Percentiles rank a stretch among this genome's conserved stretches.
These are phyloP conservation scores for Cotesia typhae DNA, from an alignment of 1,140 invertebrate genomes.

Conservation along the genomic window DNA sequence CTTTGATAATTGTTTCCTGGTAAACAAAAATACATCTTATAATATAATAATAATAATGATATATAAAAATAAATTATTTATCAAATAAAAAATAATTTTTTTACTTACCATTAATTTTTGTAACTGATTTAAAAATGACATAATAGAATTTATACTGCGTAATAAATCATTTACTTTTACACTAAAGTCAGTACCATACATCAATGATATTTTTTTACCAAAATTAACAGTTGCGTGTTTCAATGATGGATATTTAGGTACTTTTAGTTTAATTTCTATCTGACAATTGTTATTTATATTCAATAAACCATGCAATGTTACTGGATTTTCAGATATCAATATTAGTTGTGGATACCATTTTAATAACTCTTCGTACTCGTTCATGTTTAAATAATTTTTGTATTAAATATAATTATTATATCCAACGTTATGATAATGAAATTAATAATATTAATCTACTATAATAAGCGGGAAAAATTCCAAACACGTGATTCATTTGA, in stretches of 20 bases:
- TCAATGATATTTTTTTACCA: slow-evolving; percentile 43
- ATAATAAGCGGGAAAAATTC: too few species aligned
- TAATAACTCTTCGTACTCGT: slow-evolving; percentile 45
- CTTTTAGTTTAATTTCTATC: slow-evolving; percentile 48
- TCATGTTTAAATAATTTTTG: slow-evolving; percentile 16
- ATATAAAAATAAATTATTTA: slow-evolving; percentile 5
- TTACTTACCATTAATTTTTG: slow-evolving; percentile 47
- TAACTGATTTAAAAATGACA: slow-evolving; percentile 47
- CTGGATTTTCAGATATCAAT: slow-evolving; percentile 45
- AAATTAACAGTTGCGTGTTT: slow-evolving; percentile 43
- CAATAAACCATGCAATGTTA: slow-evolving; percentile 51
- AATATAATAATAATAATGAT: neutral
- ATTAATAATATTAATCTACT: too few species aligned
- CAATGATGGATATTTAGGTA: slow-evolving; percentile 50
- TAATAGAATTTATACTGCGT: slow-evolving; percentile 37
- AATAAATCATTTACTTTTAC: slow-evolving; percentile 39
- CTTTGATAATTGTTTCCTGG: slow-evolving; percentile 28
- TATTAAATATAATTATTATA: neutral
- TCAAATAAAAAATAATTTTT: slow-evolving; percentile 19
- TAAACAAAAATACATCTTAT: neutral
- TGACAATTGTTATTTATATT: slow-evolving; percentile 37
- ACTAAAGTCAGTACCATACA: slow-evolving; percentile 43
- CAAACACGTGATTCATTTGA: too few species aligned
- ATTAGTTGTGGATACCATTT: slow-evolving; percentile 50
- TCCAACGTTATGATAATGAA: neutral